phyloP scores from a whole-genome alignment of 2,797 vertebrate genomes.

The Gouania willdenowi region DNA sequence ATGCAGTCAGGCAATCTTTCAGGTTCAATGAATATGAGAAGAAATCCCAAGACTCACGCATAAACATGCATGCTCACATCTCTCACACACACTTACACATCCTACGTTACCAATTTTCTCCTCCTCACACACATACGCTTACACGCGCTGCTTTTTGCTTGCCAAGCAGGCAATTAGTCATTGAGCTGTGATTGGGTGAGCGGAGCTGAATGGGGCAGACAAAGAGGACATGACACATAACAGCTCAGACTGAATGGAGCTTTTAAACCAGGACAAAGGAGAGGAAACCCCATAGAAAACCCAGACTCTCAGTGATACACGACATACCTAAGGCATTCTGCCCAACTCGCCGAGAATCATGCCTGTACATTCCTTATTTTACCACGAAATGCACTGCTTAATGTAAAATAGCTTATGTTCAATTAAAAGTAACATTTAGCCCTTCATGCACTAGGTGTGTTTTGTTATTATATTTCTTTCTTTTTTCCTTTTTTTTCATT shows the following conservation, averaged over 20 bases:
- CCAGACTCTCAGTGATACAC: conserved; percentile 22
- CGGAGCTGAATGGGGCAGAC: conserved; percentile 74
- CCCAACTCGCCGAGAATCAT: conserved; percentile 1
- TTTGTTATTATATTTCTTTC: too few relatives aligned
- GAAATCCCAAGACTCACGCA: conserved; percentile 46
- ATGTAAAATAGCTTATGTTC: too few relatives aligned
- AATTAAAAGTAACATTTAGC: too few relatives aligned
- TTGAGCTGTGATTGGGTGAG: conserved; percentile 78
- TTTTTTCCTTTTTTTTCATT: conserved; percentile 19
- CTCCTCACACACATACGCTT: conserved; percentile 8
- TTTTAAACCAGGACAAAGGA: conserved; percentile 65
- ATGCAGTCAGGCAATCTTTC: conserved; percentile 62
- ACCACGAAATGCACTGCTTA: too few relatives aligned
- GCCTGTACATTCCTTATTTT: too few relatives aligned
- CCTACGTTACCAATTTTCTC: conserved; percentile 28
- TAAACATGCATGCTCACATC: conserved; percentile 24
- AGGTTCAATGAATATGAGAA: conserved; percentile 71
- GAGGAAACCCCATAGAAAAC: conserved; percentile 63
- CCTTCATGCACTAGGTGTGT: too few relatives aligned
- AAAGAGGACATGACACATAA: conserved; percentile 72
- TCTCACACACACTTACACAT: conserved; percentile 4
- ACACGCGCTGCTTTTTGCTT: conserved; percentile 52
- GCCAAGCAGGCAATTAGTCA: conserved; percentile 79
- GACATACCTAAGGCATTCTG: conserved; percentile 22
- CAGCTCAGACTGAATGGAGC: conserved; percentile 67